These are phyloP conservation scores for Cuculus canorus DNA, from an alignment of 2,797 vertebrate genomes.

Conservation along the genomic window DNA sequence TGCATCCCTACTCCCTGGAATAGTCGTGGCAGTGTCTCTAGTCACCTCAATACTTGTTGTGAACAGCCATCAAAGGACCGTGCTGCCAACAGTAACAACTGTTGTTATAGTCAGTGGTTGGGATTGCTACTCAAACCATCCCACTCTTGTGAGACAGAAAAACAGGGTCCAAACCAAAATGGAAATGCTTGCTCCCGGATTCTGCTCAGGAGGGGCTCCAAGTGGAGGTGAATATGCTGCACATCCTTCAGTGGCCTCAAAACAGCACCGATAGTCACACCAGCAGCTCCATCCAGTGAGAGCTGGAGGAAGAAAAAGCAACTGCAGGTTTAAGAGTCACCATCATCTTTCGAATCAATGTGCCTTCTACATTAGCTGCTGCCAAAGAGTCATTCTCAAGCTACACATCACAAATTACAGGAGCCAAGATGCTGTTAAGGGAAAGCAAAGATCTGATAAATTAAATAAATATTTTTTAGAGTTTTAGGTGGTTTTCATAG, in stretches of 20 bases:
- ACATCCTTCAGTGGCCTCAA: accelerated
- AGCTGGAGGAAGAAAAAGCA: neutral
- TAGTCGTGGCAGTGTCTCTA: neutral
- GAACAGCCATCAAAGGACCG: accelerated
- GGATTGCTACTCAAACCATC: neutral
- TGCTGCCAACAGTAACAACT: neutral
- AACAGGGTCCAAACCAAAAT: neutral
- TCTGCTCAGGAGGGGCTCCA: neutral
- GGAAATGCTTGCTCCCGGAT: neutral
- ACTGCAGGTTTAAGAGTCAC: neutral
- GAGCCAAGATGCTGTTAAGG: neutral
- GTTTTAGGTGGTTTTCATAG: neutral
- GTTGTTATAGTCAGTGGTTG: neutral
- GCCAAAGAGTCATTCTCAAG: neutral
- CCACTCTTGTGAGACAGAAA: neutral
- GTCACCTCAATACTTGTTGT: neutral
- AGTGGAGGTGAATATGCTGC: neutral
- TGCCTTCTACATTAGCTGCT: neutral
- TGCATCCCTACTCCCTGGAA: neutral
- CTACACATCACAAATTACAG: neutral
- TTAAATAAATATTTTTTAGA: neutral
- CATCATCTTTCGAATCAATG: neutral
- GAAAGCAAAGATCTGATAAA: neutral
- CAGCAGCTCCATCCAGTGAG: neutral
- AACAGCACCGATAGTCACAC: neutral